These are phyloP conservation scores for Hafferia zeledoni DNA, from an alignment of 2,797 vertebrate genomes.

Conservation along the genomic window DNA sequence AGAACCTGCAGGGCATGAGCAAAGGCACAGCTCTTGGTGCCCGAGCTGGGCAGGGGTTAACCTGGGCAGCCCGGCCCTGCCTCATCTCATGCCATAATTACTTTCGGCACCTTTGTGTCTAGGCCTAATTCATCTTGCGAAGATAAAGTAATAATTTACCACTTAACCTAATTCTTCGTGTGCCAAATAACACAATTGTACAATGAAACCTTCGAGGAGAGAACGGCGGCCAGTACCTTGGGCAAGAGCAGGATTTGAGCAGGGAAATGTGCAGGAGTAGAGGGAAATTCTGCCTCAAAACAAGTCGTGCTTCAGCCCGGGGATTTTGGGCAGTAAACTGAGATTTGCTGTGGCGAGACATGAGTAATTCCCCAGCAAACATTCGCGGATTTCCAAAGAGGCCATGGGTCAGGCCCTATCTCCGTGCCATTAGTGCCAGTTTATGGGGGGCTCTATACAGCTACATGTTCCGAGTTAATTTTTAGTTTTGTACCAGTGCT, in stretches of 20 bases:
- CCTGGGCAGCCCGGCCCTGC: neutral
- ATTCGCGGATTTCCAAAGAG: slow-evolving; percentile 30
- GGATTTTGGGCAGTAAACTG: neutral
- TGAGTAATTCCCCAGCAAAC: neutral
- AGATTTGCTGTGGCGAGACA: neutral
- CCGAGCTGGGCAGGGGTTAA: neutral
- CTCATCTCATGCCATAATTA: neutral
- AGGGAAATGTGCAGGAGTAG: slow-evolving; percentile 1
- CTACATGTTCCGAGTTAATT: slow-evolving; percentile 19
- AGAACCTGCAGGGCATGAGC: neutral
- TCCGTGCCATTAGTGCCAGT: neutral
- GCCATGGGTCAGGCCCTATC: slow-evolving; percentile 7
- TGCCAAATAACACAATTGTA: neutral
- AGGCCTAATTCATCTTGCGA: neutral
- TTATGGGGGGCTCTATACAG: neutral
- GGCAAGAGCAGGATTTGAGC: neutral
- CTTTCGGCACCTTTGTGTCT: slow-evolving; percentile 16
- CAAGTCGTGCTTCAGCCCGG: neutral
- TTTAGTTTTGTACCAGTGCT: slow-evolving; percentile 14
- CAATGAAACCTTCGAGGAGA: slow-evolving; percentile 26
- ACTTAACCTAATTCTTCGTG: neutral
- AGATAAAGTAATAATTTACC: slow-evolving; percentile 27
- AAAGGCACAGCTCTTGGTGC: rapidly evolving
- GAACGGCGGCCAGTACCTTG: neutral
- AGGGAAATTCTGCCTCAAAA: neutral